Base-by-base conservation (phyloP, 1,140 invertebrate genomes). In the Bradysia coprophila region DNA sequence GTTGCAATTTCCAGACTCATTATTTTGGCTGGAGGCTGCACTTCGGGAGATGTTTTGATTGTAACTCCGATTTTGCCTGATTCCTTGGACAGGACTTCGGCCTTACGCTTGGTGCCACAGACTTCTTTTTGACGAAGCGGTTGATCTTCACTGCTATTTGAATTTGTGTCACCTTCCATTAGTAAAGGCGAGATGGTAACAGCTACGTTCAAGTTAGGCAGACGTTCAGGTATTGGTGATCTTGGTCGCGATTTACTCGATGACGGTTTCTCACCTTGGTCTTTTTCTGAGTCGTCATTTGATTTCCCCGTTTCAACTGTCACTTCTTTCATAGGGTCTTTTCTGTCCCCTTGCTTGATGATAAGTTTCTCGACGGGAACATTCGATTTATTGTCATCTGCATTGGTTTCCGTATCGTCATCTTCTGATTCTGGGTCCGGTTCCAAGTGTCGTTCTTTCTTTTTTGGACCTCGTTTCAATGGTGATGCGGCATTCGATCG, bases 1-100 rank as follows among this genome's bases (percentile, higher is more conserved):
- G 57, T 55, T 39, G 59, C 55, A 38, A 38, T 47, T 51, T 11
- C 21, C 15, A 33, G 56, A 55, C 38, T 56, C 62, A 55, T 33
- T 61, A 61, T 28, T 62, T 63, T 48, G 21, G 43, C 65, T 54
- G 57, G 69, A 67, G 43, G 71, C 69, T 19, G 79, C 72, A 8
- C 18, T 55, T 71, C 73, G 41, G 74, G 77, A 11, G 72, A 75
- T 42, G 81, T 86, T 8, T 78, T 82, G 42, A 88, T 89, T 13
- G 83, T 88, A 18, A 88, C 82, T 32, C 85, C 85, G 48, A 88
- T 87, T 64, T 87, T 89, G 2, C 85, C 85, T 3, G 82, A 86
- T 57, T 87, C 82, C 46, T 80, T 78, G 33, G 75, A 78, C 2
- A 87, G 64, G 1, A 87, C 82, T 48, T 86, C 82, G 1, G 81